These are phyloP conservation scores for Marcusenius ussheri DNA, from an alignment of 2,113 vertebrate species.

Conservation along the genomic window DNA sequence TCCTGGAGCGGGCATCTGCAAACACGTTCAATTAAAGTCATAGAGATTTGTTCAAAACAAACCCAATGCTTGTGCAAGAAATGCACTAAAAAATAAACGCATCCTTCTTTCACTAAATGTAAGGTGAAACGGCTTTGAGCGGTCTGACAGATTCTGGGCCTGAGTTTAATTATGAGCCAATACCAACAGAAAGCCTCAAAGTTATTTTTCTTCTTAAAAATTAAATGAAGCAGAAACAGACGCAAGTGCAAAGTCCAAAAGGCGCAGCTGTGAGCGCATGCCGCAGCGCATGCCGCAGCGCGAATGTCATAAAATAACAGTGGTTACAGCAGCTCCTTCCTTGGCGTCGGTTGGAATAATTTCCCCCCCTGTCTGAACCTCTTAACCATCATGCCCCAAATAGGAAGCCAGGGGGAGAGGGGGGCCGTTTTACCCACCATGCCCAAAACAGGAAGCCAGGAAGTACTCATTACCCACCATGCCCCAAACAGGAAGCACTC, in stretches of 20 bases:
- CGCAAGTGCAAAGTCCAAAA: conserved; percentile 8
- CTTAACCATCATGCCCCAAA: conserved; percentile 6
- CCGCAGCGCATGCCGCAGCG: neutral
- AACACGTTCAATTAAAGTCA: neutral
- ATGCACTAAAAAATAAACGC: neutral
- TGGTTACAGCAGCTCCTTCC: neutral
- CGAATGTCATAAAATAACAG: conserved; percentile 8
- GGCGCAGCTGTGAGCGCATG: conserved; percentile 4
- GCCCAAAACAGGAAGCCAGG: neutral
- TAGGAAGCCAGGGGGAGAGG: neutral
- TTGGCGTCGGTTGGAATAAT: conserved; percentile 1
- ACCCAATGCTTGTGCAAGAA: neutral
- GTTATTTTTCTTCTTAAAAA: conserved; percentile 12
- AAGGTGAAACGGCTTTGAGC: neutral
- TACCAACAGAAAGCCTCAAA: conserved; percentile 1
- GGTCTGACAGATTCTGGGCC: neutral
- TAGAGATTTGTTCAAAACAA: neutral
- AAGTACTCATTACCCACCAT: neutral
- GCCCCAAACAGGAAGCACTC: neutral
- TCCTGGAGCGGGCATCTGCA: neutral
- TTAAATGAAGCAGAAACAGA: conserved; percentile 7
- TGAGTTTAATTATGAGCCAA: neutral
- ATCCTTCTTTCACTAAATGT: neutral
- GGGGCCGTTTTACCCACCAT: neutral
- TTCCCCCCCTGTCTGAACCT: conserved; percentile 8